Conservation (phyloP, 2,113 vertebrate species). For the Sander vitreus region DNA sequence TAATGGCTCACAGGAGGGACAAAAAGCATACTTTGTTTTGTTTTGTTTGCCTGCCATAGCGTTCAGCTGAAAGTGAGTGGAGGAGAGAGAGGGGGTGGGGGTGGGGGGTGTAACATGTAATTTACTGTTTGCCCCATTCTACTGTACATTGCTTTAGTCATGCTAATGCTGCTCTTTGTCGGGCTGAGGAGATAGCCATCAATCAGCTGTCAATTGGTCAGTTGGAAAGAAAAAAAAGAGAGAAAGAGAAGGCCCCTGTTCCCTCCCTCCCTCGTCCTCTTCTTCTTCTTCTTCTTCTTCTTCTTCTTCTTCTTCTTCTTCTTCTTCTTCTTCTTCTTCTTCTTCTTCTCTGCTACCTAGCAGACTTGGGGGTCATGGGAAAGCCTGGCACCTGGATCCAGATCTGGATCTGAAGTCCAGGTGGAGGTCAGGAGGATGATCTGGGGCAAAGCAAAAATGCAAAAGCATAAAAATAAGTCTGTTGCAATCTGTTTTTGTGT, state of each 20-base stretch:
- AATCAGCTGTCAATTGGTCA: slow-evolving; percentile 99
- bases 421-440: slow-evolving; percentile 47
- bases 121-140: slow-evolving; percentile 97
- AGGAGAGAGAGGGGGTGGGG: no score
- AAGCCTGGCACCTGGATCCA: slow-evolving; percentile 91
- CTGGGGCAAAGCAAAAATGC: background rate
- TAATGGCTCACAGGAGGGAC: slow-evolving; percentile 92
- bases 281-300: slow-evolving; percentile 27
- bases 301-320: slow-evolving; percentile 21
- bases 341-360: slow-evolving; percentile 92
- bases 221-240: slow-evolving; percentile 86
- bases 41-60: slow-evolving; percentile 90
- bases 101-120: slow-evolving; percentile 90
- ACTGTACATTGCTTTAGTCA: slow-evolving; percentile 99
- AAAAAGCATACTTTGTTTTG: slow-evolving; percentile 93
- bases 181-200: slow-evolving; percentile 99
- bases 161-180: slow-evolving; percentile 99
- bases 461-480: background rate
- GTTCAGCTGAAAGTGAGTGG: slow-evolving; percentile 80
- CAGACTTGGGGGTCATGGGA: slow-evolving; percentile 86
- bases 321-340: slow-evolving; percentile 38
- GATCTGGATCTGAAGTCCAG: slow-evolving; percentile 83
- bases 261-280: slow-evolving; percentile 45
- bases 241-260: slow-evolving; percentile 85
- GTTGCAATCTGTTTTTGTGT: background rate